phyloP scores from a whole-genome alignment of 1,140 invertebrate genomes.

The Drosophila pruinosa region DNA sequence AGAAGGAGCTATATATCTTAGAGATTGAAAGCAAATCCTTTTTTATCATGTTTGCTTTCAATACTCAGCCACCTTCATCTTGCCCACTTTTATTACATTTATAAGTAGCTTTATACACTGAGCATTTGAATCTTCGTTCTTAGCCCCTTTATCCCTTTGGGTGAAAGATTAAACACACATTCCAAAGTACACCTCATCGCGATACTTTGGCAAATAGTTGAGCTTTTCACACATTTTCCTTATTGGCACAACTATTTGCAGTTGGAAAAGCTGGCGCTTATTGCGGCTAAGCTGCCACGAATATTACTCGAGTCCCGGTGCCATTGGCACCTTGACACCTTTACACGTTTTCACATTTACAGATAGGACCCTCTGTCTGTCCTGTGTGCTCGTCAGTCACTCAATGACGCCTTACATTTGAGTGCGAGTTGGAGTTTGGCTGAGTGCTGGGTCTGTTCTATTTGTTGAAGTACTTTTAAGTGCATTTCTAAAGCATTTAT shows the following conservation, averaged over 20 bases:
- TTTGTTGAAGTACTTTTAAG: slow-evolving; percentile 73
- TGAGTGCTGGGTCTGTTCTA: slow-evolving; percentile 35
- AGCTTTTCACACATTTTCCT: slow-evolving; percentile 12
- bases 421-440: slow-evolving; percentile 25
- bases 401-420: slow-evolving; percentile 6
- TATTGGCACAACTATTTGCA: slow-evolving; percentile 38
- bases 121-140: background rate
- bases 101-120: background rate
- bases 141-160: background rate
- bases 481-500: slow-evolving; percentile 71
- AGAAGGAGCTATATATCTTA: too few relatives aligned
- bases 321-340: slow-evolving; percentile 1
- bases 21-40: too few relatives aligned
- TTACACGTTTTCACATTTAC: background rate
- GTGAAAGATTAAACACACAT: too few relatives aligned
- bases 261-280: slow-evolving; percentile 32
- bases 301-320: slow-evolving; percentile 7
- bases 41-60: too few relatives aligned
- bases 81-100: background rate
- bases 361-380: background rate
- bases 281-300: slow-evolving; percentile 44
- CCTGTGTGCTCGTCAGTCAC: background rate
- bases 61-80: background rate
- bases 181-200: background rate
- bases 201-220: background rate